Conservation (phyloP, 92 coral and sea anemone species). For the Porites lobata region DNA sequence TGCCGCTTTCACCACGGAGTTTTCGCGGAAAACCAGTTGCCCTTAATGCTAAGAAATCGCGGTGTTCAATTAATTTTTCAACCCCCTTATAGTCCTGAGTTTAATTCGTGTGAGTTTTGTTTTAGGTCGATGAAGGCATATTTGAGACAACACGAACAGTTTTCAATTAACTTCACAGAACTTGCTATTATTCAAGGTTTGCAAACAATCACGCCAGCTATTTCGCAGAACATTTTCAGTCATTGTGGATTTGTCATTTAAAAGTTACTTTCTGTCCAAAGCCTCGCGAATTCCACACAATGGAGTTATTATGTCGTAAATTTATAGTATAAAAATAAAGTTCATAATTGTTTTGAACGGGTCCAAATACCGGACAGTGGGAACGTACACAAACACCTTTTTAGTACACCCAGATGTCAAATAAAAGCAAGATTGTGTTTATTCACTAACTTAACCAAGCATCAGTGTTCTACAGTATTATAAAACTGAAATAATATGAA, state of each 20-base stretch:
- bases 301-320: no score
- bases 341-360: no score
- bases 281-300: no score
- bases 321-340: no score
- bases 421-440: no score
- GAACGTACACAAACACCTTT: no score
- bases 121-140: conserved; percentile 50
- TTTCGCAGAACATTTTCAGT: not conserved
- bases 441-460: no score
- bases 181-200: conserved; percentile 57
- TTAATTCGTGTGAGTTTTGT: conserved; percentile 63
- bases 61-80: conserved; percentile 50
- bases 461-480: no score
- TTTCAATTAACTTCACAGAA: conserved; percentile 44
- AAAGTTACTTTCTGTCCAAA: not conserved
- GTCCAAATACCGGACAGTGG: no score
- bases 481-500: no score
- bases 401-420: no score
- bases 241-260: not conserved
- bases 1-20: not conserved
- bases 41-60: conserved; percentile 31
- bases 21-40: conserved; percentile 38
- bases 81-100: conserved; percentile 60
- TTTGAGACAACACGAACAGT: conserved; percentile 57
- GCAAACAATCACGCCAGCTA: conserved; percentile 29